Base-by-base conservation (phyloP, 2,797 vertebrate species). In the Loris lydekkerianus region DNA sequence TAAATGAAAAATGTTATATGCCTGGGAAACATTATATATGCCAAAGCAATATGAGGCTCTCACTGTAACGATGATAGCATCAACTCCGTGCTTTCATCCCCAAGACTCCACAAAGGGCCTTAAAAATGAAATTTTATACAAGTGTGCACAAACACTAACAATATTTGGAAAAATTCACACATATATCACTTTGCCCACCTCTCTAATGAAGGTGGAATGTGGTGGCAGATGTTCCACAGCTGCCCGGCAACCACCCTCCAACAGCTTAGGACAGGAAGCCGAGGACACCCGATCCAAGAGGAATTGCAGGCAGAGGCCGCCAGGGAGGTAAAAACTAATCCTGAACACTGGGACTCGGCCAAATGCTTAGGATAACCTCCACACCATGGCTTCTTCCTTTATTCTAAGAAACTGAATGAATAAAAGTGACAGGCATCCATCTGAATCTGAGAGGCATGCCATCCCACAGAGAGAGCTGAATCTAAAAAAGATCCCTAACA, bases 161-260 rank as follows among this genome's bases (percentile, higher is more conserved):
- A 37, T 58, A 69, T 92, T 83, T 49, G 89, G 49, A 85, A 90
- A 90, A 94, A 96, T 95, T 96, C 97, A 95, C 95, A 95, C 96
- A 95, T 97, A 84, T 80, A 97, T 97, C 97, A 96, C 83, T 97
- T 93, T 82, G 92, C 93, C 81, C 85, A 97, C 92, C 95, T 97
- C 96, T 91, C 94, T 95, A 94, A 97, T 91, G 95, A 97, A 96
- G 96, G 96, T 88, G 96, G 97, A 97, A 97, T 97, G 96, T 37
- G 13, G 89, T 75, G 90, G 93, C 97, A 97, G 97, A 97, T 97
- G 97, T 97, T 96, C 96, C 85, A 34, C 96, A 97, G 97, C 95
- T 97, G 97, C 89, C 93, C 8, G 4, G 76, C 69, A 86, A 75
- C 65, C 87, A 76, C 96, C 83, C 92, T 76, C 77, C 34, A 49